Evolutionary conservation across 2,797 vertebrate genomes (phyloP).

Genomic region (Cossypha dichroa): DNA sequence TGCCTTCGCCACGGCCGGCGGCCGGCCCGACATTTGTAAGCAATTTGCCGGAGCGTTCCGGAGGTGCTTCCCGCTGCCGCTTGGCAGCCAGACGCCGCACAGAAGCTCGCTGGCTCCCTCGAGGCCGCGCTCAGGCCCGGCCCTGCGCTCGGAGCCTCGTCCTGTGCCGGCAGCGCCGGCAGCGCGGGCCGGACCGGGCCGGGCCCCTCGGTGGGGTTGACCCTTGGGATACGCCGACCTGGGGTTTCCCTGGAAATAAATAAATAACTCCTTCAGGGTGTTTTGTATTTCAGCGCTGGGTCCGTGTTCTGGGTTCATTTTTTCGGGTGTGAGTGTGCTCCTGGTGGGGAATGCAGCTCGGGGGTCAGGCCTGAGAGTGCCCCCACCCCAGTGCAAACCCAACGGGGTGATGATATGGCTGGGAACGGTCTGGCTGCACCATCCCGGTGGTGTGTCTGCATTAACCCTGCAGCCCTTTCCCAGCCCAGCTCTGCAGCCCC

Average conservation of each 20-base stretch:
- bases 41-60: not conserved
- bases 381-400: not conserved
- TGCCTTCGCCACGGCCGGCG: not conserved
- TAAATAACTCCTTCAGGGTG: not conserved
- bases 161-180: not conserved
- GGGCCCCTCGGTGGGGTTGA: not conserved
- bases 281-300: not conserved
- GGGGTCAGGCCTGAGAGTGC: accelerated
- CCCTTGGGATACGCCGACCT: not conserved
- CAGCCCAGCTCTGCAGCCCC: not conserved
- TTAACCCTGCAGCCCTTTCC: not conserved
- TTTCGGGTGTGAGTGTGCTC: not conserved
- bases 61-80: slow-evolving; percentile 36
- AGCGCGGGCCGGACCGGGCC: not conserved
- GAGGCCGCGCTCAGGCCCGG: not conserved
- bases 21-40: not conserved
- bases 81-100: slow-evolving; percentile 30
- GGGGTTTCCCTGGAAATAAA: not conserved
- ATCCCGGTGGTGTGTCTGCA: not conserved
- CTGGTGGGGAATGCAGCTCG: accelerated
- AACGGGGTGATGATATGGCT: not conserved
- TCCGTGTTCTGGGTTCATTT: not conserved
- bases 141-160: not conserved
- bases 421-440: not conserved
- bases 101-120: slow-evolving; percentile 24